These are phyloP conservation scores for Allygus modestus DNA, from an alignment of 2,888 invertebrate species.

Conservation along the genomic window DNA sequence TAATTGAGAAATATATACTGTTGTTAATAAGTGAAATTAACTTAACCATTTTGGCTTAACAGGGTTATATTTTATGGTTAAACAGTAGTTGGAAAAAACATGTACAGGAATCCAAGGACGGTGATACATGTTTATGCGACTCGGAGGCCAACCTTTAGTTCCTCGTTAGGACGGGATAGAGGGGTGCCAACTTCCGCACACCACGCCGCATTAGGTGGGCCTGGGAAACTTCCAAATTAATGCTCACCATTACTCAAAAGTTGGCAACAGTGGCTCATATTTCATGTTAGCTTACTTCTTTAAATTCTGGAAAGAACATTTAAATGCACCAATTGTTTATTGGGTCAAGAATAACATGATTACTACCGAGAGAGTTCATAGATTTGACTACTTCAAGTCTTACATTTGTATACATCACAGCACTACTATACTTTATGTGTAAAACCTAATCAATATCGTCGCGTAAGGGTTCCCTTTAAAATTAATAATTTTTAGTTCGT, in stretches of 20 bases:
- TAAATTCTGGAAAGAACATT: not conserved
- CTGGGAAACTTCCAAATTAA: constrained; percentile 26
- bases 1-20: too few relatives aligned
- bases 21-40: too few relatives aligned
- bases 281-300: constrained; percentile 13
- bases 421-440: too few relatives aligned
- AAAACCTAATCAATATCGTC: too few relatives aligned
- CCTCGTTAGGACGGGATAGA: not conserved
- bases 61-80: not conserved
- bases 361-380: too few relatives aligned
- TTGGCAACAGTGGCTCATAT: constrained; percentile 16
- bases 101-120: not conserved
- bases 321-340: not conserved
- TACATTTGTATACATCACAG: too few relatives aligned
- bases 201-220: not conserved
- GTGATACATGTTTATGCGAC: not conserved
- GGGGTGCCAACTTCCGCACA: constrained; percentile 22
- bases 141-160: not conserved
- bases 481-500: too few relatives aligned
- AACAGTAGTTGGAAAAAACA: not conserved
- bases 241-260: constrained; percentile 26
- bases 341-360: too few relatives aligned
- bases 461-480: too few relatives aligned
- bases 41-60: too few relatives aligned
- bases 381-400: too few relatives aligned